phyloP scores from a whole-genome alignment of 2,888 invertebrate genomes.

The Neoaliturus tenellus region DNA sequence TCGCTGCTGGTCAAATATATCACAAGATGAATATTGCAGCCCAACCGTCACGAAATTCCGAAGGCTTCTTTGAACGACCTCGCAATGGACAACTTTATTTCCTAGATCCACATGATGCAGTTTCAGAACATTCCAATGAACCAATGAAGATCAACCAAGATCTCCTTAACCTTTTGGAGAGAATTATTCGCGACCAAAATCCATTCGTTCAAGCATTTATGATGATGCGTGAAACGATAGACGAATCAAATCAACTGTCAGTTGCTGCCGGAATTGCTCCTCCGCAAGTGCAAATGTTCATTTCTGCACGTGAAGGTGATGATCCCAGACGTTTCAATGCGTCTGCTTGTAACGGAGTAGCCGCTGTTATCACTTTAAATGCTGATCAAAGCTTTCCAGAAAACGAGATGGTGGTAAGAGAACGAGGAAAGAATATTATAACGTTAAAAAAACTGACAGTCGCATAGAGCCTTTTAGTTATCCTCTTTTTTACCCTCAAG shows the following conservation, averaged over 20 bases:
- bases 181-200: neutral
- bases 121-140: too few species aligned
- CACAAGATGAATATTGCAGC: too few species aligned
- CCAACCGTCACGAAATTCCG: too few species aligned
- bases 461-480: constrained; percentile 8
- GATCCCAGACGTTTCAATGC: neutral
- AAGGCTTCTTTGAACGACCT: too few species aligned
- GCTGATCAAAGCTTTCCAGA: constrained; percentile 11
- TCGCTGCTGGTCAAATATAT: too few species aligned
- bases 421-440: neutral
- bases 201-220: too few species aligned
- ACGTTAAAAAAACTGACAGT: neutral
- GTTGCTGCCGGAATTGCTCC: neutral
- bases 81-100: too few species aligned
- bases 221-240: constrained; percentile 10
- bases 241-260: neutral
- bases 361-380: neutral
- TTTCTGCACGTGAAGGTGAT: neutral
- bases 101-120: too few species aligned
- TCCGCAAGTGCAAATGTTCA: neutral
- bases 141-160: too few species aligned
- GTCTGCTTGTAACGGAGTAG: neutral
- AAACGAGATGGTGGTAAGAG: constrained; percentile 13
- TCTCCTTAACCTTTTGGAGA: too few species aligned
- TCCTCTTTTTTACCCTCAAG: neutral